Evolutionary conservation across 2,113 vertebrate species (phyloP), one percentile per base, ranked within the genome.

Genomic region (Syngnathus scovelli): DNA sequence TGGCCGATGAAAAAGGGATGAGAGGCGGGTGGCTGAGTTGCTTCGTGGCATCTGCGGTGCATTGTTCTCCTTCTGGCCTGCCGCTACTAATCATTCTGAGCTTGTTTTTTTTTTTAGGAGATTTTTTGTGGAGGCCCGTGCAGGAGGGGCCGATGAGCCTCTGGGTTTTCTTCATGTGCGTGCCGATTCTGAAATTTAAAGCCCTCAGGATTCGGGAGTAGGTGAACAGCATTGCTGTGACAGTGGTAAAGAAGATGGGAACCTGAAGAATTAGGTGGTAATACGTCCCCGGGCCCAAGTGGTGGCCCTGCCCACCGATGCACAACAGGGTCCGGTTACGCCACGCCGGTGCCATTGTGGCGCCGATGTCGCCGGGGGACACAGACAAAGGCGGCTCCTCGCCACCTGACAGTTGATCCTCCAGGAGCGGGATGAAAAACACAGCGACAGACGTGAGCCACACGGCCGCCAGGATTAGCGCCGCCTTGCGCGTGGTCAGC

Each of bases 211-310:
- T 93, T 41, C 87, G 86, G 38, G 83, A 90, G 74, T 93, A 93
- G 66, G 93, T 93, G 65, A 91, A 91, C 21, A 93, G 71, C 91
- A 93, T 91, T 63, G 89, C 92, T 1, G 76, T 88, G 49, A 91
- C 86, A 0, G 92, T 92, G 67, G 88, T 86, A 58, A 91, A 86
- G 82, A 93, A 93, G 67, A 91, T 86, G 51, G 93, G 93, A 15
- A 94, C 90, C 86, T 94, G 93, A 48, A 94, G 85, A 21, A 92
- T 71, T 0, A 93, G 85, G 61, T 93, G 90, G 72, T 89, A 90
- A 71, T 89, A 86, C 84, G 86, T 88, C 5, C 78, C 81, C n/a
- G 85, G 60, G 19, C 81, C 80, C 0, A 81, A 88, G 71, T 87
- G 87, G 69, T 88, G 87, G 69, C 78, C 78, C 78, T 75, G 74